Percentiles rank a stretch among this genome's conserved stretches.
These are phyloP conservation scores for Rotaria socialis DNA, from an alignment of 2,888 invertebrate species.

Conservation along the genomic window DNA sequence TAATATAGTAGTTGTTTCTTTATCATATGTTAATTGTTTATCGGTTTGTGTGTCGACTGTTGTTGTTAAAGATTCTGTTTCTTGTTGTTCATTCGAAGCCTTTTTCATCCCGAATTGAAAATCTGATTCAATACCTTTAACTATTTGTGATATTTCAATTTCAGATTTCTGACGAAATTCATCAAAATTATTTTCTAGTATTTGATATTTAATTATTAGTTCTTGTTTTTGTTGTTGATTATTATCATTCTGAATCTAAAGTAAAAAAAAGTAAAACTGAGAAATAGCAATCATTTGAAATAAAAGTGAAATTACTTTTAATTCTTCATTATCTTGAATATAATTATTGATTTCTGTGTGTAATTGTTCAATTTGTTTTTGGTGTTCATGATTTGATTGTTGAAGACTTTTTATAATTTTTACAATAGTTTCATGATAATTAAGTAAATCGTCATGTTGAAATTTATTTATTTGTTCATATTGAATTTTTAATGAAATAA, in stretches of 20 bases:
- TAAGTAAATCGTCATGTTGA: background rate
- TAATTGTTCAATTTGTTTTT: conserved; percentile 8
- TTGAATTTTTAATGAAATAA: background rate
- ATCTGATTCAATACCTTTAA: background rate
- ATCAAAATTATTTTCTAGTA: background rate
- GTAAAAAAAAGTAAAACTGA: background rate
- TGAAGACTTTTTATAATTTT: conserved; percentile 15
- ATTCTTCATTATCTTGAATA: conserved; percentile 13
- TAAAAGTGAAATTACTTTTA: background rate
- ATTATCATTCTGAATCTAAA: conserved; percentile 4
- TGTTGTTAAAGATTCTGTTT: background rate
- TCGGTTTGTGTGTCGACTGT: conserved; percentile 11
- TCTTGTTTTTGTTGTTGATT: background rate
- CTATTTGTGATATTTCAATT: background rate
- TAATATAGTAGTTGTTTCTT: conserved; percentile 3
- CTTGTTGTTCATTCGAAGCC: background rate
- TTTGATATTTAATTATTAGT: background rate
- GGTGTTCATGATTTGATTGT: background rate
- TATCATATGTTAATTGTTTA: background rate
- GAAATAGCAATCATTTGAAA: background rate
- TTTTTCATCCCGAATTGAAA: conserved; percentile 24
- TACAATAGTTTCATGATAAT: background rate
- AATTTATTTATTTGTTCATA: background rate
- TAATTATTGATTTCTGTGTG: background rate
- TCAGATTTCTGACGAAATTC: background rate